Evolutionary conservation across 2,888 invertebrate species (phyloP), one percentile per base, ranked within the genome.

Genomic region (Yponomeuta cagnagella): DNA sequence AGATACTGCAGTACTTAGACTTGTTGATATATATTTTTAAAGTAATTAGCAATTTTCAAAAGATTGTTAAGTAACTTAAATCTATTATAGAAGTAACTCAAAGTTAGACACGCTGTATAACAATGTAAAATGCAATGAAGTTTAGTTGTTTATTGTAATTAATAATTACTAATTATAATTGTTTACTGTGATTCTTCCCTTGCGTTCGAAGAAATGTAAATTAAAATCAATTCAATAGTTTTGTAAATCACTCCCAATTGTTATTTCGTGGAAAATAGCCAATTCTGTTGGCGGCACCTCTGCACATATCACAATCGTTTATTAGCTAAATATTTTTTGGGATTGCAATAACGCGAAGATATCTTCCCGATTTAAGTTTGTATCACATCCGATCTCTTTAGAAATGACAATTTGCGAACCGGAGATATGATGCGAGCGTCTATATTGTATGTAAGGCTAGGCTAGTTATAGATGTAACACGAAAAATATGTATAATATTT

Each of bases 401-500:
- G 77, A 79, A 81, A 82, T 83, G 86, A 89, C 87, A 87, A 81
- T 79, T 89, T 90, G 90, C 89, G 81, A 87, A 85, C 84, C 74
- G 68, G 31, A 30, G 81, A 87, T 87, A 88, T 89, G 86, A 87
- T 89, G 89, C 90, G 89, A 88, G 83, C 84, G 88, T 90, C 84
- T 81, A 80, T 84, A 83, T 82, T 58, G 77, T 73, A 82, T 90
- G 90, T 90, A 90, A 90, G 86, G 80, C 81, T 90, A 90, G 89
- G 80, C 82, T 84, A 83, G 77, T 80, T 79, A 81, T 86, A 89
- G 87, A 83, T 85, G 84, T 81, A 86, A 82, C 84, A 87, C 84
- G 84, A 82, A 82, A 85, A 86, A 82, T 82, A 83, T 64, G 70
- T 82, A 83, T 76, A 74, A 84, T 87, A 80, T 76, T 78, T 80